phyloP scores from a whole-genome alignment of 2,888 invertebrate genomes.

The Drosophila borealis region DNA sequence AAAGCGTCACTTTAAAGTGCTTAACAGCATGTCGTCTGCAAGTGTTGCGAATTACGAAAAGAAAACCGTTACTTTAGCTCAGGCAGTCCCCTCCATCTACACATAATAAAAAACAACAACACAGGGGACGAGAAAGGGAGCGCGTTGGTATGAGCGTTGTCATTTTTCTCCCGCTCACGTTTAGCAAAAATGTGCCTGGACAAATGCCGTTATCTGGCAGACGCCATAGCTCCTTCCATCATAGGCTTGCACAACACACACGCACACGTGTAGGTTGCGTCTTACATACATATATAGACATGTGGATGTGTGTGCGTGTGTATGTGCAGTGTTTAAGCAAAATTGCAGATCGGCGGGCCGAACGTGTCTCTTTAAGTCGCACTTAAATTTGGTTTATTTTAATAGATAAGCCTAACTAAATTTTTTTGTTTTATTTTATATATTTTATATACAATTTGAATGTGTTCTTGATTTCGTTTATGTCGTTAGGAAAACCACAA shows the following conservation, averaged over 20 bases:
- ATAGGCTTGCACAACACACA: not conserved
- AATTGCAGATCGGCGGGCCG: conserved; percentile 48
- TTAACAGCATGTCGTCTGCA: conserved; percentile 4
- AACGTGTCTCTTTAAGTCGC: conserved; percentile 27
- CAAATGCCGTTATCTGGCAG: conserved; percentile 38
- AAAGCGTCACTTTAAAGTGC: conserved; percentile 5
- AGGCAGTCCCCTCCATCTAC: not conserved
- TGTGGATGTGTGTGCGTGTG: not conserved
- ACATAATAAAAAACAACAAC: not conserved
- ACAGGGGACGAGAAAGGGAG: not conserved
- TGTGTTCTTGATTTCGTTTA: conserved; percentile 4
- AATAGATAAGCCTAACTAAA: not conserved
- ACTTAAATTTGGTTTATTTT: conserved; percentile 15
- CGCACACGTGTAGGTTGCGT: not conserved
- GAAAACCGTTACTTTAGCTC: conserved; percentile 21
- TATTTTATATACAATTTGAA: not conserved
- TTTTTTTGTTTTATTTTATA: not conserved
- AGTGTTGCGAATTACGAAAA: conserved; percentile 11
- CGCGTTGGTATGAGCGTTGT: not conserved
- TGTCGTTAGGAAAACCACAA: conserved; percentile 25
- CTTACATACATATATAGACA: not conserved
- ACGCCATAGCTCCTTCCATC: conserved; percentile 19
- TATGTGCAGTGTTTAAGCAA: not conserved
- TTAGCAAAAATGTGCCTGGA: conserved; percentile 24
- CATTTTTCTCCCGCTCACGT: not conserved